A percentile compares a stretch with the other conserved stretches of the same genome.
Evolutionary conservation across 2,888 invertebrate species (phyloP).

Genomic region (Apodemia hepburni): DNA sequence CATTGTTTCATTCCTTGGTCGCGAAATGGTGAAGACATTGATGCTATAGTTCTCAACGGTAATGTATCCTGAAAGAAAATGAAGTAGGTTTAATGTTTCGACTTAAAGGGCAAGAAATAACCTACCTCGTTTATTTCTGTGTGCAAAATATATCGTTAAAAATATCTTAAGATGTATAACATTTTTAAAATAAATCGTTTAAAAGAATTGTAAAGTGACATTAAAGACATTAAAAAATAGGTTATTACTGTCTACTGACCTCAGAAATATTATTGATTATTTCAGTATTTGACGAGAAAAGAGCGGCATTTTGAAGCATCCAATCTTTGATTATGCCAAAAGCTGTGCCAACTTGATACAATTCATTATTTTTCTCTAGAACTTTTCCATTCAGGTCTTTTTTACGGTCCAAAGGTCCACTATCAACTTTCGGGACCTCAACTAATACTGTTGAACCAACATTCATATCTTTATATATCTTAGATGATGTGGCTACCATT

Average conservation of each 20-base stretch:
- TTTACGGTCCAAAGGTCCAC: neutral
- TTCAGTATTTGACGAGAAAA: neutral
- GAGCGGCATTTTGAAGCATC: neutral
- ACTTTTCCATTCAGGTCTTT: neutral
- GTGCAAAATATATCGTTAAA: too few species aligned
- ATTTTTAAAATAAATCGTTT: too few species aligned
- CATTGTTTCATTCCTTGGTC: constrained; percentile 6
- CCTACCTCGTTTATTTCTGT: too few species aligned
- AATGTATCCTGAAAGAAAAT: neutral
- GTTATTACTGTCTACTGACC: too few species aligned
- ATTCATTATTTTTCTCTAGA: neutral
- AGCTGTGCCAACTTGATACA: neutral
- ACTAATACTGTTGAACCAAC: neutral
- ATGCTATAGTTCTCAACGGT: neutral
- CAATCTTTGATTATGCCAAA: neutral
- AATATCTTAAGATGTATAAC: too few species aligned
- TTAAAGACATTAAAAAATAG: too few species aligned
- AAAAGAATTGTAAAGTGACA: too few species aligned
- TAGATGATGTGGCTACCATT: neutral
- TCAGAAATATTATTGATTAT: too few species aligned
- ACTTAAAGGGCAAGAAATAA: too few species aligned
- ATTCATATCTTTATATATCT: neutral
- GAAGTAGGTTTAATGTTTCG: too few species aligned
- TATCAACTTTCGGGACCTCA: neutral
- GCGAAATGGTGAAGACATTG: neutral